Percentiles rank a stretch among this genome's conserved stretches.
Conservation (phyloP, 2,888 invertebrate genomes). For the Chaetoderma sp. region DNA sequence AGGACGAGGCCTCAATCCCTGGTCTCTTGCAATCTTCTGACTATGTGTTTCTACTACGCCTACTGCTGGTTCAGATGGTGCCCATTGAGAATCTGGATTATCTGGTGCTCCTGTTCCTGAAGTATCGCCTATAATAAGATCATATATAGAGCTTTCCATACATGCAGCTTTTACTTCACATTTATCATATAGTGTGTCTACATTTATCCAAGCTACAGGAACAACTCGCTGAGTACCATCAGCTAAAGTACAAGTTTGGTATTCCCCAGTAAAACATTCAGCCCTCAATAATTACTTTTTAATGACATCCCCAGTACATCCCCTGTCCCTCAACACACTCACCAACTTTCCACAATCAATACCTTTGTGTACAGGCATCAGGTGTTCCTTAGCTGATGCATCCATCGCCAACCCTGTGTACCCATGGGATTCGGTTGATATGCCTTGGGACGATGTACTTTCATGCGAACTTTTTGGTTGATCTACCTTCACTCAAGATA, state of each 20-base stretch:
- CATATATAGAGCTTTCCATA: conserved; percentile 9
- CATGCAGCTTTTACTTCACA: conserved; percentile 12
- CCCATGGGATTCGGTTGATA: no score
- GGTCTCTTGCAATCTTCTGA: no score
- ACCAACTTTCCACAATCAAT: conserved; percentile 10
- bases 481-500: background rate
- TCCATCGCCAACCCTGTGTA: no score
- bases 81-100: no score
- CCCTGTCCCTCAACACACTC: conserved; percentile 22
- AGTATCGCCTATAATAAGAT: conserved; percentile 1
- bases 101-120: background rate
- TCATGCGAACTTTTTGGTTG: background rate
- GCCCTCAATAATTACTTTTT: conserved; percentile 9
- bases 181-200: conserved; percentile 6
- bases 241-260: background rate
- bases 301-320: conserved; percentile 26
- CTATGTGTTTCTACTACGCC: no score
- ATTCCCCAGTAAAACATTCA: conserved; percentile 16
- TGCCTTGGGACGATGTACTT: background rate
- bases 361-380: conserved; percentile 20
- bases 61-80: background rate
- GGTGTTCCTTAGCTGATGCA: no score
- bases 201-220: conserved; percentile 1
- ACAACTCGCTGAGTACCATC: conserved; percentile 3
- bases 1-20: no score